A percentile compares a stretch with the other conserved stretches of the same genome.
Evolutionary conservation across 2,888 invertebrate genomes (phyloP).

Genomic region (Julus scandinavius): DNA sequence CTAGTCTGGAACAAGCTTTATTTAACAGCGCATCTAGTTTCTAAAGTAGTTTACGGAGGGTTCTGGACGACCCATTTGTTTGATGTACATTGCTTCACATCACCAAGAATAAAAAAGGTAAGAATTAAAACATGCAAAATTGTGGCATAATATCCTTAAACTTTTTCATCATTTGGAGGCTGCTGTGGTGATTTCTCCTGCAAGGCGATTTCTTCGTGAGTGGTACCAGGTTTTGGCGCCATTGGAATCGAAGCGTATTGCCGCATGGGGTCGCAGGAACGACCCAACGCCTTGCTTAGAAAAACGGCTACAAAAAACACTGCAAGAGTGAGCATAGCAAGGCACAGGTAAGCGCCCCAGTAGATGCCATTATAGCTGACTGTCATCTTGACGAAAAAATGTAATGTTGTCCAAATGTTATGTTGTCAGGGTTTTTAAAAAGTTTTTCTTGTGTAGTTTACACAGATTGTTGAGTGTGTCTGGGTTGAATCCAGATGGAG

Average conservation of each 20-base stretch:
- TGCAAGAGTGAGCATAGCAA: constrained; percentile 56
- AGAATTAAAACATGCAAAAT: neutral
- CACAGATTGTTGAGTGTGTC: constrained; percentile 56
- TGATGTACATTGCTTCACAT: neutral
- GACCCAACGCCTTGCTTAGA: constrained; percentile 50
- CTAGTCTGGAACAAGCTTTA: no score
- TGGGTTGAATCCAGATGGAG: constrained; percentile 58
- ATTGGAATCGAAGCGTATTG: constrained; percentile 21
- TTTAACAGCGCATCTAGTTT: neutral
- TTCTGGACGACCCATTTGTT: neutral
- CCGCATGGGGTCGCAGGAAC: constrained; percentile 54
- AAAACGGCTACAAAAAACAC: constrained; percentile 56
- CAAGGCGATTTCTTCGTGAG: constrained; percentile 56
- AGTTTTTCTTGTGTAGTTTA: constrained; percentile 39
- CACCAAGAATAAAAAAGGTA: constrained; percentile 8
- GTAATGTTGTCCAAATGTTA: neutral
- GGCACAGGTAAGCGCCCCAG: constrained; percentile 57
- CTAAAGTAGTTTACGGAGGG: neutral
- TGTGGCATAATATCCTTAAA: neutral
- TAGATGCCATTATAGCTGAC: constrained; percentile 56
- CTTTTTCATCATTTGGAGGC: constrained; percentile 48
- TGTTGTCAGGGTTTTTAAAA: neutral
- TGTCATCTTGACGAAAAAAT: constrained; percentile 46
- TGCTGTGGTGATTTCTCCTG: constrained; percentile 50
- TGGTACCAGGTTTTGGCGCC: neutral